These are phyloP conservation scores for Micromussa lordhowensis DNA, from an alignment of 92 coral and sea anemone genomes.

Conservation along the genomic window DNA sequence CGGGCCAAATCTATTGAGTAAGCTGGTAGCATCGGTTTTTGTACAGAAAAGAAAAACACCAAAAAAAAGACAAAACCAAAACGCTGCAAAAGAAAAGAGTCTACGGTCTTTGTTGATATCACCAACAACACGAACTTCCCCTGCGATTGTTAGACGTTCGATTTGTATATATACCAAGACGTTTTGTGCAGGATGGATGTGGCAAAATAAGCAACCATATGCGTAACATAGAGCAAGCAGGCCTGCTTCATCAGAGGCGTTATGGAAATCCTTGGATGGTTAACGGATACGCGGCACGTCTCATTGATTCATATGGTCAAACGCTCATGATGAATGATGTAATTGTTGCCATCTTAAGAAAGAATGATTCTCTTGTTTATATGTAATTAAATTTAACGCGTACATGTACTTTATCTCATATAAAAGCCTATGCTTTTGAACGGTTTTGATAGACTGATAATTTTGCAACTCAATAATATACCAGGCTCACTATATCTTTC, in stretches of 20 bases:
- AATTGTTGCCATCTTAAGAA: neutral
- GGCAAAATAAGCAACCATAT: neutral
- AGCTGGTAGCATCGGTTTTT: no score
- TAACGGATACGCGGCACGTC: neutral
- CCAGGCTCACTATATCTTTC: neutral
- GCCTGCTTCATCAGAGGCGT: neutral
- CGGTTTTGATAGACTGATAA: no score
- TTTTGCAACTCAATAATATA: no score
- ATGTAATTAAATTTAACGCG: neutral
- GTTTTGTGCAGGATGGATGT: neutral
- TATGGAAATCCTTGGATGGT: constrained; percentile 9
- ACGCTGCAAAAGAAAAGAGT: no score
- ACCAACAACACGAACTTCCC: no score
- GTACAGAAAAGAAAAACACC: no score
- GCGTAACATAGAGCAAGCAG: neutral
- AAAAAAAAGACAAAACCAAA: no score
- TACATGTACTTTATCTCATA: no score
- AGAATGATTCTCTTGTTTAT: neutral
- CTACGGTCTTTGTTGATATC: no score
- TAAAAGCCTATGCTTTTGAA: no score
- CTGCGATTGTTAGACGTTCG: no score
- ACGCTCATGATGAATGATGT: neutral
- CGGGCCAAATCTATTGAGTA: no score
- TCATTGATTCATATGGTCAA: neutral
- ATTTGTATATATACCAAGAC: neutral